phyloP scores from a whole-genome alignment of 2,888 invertebrate species.

The Encarsia formosa region DNA sequence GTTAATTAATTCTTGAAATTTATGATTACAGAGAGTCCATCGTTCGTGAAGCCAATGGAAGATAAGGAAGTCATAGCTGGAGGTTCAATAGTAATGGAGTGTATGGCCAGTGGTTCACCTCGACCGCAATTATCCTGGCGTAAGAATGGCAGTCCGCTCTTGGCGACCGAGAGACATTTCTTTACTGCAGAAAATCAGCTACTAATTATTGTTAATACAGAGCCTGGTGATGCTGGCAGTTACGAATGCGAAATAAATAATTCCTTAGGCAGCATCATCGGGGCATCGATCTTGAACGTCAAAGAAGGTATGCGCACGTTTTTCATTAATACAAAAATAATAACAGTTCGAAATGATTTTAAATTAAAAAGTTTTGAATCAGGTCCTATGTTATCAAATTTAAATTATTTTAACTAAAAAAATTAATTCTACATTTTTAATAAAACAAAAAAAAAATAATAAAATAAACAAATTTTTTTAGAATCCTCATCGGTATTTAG shows the following conservation, averaged over 20 bases:
- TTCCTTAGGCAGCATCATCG: conserved; percentile 72
- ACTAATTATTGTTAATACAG: conserved; percentile 79
- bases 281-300: conserved; percentile 68
- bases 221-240: conserved; percentile 72
- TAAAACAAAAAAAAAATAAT: too few species aligned
- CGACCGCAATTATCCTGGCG: conserved; percentile 79
- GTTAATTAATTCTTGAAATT: not conserved
- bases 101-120: conserved; percentile 81
- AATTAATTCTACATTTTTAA: too few species aligned
- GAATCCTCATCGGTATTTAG: conserved; percentile 55
- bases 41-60: conserved; percentile 80
- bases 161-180: conserved; percentile 75
- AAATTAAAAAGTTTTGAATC: too few species aligned
- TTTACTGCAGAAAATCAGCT: conserved; percentile 84
- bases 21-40: conserved; percentile 69
- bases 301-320: conserved; percentile 59
- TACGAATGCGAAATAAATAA: conserved; percentile 91
- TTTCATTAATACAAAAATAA: too few species aligned
- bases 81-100: conserved; percentile 81
- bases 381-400: too few species aligned
- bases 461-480: too few species aligned
- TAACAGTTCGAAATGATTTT: too few species aligned
- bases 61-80: conserved; percentile 79
- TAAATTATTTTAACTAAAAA: too few species aligned
- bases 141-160: conserved; percentile 74